Evolutionary conservation across 2,113 vertebrate genomes (phyloP), one percentile per base, ranked within the genome.

Genomic region (Nothocercus julius): DNA sequence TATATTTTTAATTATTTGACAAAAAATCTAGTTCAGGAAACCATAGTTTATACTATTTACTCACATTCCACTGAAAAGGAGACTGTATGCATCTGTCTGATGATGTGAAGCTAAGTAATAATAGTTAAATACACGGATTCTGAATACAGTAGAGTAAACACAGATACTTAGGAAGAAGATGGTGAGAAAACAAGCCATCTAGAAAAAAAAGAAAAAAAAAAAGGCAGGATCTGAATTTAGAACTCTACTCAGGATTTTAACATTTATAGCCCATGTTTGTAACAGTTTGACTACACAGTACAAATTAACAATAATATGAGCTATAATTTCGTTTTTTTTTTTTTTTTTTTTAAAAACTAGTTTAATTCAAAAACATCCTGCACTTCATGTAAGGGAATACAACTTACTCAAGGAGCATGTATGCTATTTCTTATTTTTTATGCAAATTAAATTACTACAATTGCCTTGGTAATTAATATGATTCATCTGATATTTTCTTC

Each of bases 11-110:
- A 47, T 36, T 47, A 51, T 45, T 81, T 81, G 42, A 51, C 5
- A 81, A 9, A 53, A 81, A n/a, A 75, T 8, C 13, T 64, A 13
- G 49, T 22, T 49, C 21, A 49, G 49, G 24, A 49, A 49, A 22
- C 20, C 5, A 88, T 75, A 93, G 88, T 22, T 62, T 13, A 18
- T 6, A 42, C 14, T n/a, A 87, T 40, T 90, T 92, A 98, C 99
- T 94, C 97, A 99, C 99, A 99, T 99, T 97, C 99, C 99, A 85
- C 99, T 99, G 96, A 99, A 99, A 97, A 99, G 99, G 83, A 99
- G 98, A 96, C 99, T 99, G 95, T 99, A 99, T 6, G 99, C 98
- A 85, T 99, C 99, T 7, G 99, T 99, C 96, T 99, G 99, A 90
- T 99, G 99, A 97, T 99, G 99, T 18, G 99, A 98, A 58, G 98